A percentile compares a stretch with the other conserved stretches of the same genome.
These are phyloP conservation scores for Arctopsyche grandis DNA, from an alignment of 1,140 invertebrate genomes.

Conservation along the genomic window DNA sequence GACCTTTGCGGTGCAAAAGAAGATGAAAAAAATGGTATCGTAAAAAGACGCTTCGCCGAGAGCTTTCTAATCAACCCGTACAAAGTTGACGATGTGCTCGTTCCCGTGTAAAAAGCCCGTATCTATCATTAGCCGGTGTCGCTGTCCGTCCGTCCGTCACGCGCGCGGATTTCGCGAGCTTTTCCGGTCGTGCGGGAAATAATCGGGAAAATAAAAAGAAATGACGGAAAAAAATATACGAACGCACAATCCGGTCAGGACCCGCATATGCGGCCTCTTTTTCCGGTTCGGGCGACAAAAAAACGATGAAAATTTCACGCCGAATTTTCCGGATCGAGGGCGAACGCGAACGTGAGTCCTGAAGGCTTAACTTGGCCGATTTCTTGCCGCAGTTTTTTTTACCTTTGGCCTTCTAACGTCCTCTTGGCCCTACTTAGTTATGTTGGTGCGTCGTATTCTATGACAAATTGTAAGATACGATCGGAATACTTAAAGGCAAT, in stretches of 20 bases:
- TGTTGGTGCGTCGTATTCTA: too few species aligned
- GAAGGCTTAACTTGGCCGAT: neutral
- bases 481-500: too few species aligned
- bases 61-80: constrained; percentile 40
- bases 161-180: neutral
- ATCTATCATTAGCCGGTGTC: constrained; percentile 41
- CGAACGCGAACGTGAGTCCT: neutral
- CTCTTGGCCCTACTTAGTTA: neutral
- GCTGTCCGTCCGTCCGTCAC: constrained; percentile 20
- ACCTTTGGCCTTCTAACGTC: neutral
- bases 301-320: constrained; percentile 30
- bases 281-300: constrained; percentile 11
- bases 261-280: constrained; percentile 13
- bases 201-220: neutral
- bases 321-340: constrained; percentile 16
- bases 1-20: neutral
- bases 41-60: constrained; percentile 1
- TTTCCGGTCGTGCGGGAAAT: neutral
- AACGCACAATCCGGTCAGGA: neutral
- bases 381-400: neutral
- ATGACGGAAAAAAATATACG: neutral
- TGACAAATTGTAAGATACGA: too few species aligned
- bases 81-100: neutral
- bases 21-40: neutral
- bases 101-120: constrained; percentile 8